phyloP scores from a whole-genome alignment of 2,797 vertebrate genomes.

The Ibycter americanus region DNA sequence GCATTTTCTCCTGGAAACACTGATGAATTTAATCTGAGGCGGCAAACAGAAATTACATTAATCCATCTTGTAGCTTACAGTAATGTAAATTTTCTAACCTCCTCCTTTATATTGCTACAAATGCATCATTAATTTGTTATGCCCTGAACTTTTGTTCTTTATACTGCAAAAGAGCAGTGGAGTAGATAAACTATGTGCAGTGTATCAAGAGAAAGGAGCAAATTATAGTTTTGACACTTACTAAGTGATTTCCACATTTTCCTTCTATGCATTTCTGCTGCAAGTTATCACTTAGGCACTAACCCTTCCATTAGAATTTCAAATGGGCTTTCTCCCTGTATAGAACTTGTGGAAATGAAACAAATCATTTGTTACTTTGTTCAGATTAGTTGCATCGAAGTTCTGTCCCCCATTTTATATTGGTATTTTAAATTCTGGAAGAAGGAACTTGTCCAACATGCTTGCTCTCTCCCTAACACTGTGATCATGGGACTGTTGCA shows the following conservation, averaged over 20 bases:
- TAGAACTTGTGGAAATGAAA: background rate
- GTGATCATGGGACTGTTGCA: background rate
- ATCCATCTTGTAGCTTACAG: slow-evolving; percentile 63
- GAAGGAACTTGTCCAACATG: background rate
- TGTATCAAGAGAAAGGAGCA: slow-evolving; percentile 3
- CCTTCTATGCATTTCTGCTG: background rate
- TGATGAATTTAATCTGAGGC: slow-evolving; percentile 52
- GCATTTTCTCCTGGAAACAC: slow-evolving; percentile 52
- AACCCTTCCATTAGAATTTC: slow-evolving; percentile 46
- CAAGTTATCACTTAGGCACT: background rate
- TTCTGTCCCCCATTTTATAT: background rate
- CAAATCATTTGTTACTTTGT: background rate
- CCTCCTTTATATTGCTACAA: slow-evolving; percentile 55
- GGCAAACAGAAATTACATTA: slow-evolving; percentile 67
- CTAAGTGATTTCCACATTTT: slow-evolving; percentile 53
- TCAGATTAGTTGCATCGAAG: background rate
- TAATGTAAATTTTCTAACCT: slow-evolving; percentile 53
- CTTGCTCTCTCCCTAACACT: background rate
- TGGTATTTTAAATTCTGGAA: background rate
- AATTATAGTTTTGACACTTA: slow-evolving; percentile 57
- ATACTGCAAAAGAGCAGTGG: background rate
- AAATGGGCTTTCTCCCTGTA: background rate
- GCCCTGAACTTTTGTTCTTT: slow-evolving; percentile 35
- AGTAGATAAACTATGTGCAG: slow-evolving; percentile 40
- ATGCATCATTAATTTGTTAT: slow-evolving; percentile 58